Conservation (phyloP, 1,140 invertebrate genomes). For the Wasmannia auropunctata region DNA sequence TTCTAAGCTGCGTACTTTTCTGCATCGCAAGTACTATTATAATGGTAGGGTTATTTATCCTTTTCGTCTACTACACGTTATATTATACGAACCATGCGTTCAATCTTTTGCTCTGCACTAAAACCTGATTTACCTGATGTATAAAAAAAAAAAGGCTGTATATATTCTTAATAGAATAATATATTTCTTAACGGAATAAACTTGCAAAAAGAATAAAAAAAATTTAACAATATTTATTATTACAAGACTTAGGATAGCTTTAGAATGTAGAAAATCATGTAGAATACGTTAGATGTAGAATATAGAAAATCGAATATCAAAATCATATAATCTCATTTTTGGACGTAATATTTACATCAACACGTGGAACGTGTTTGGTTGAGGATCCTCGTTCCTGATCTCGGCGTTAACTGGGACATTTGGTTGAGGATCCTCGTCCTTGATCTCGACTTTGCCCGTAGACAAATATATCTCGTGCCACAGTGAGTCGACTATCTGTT, state of each 20-base stretch:
- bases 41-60: conserved; percentile 51
- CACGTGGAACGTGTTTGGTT: too few relatives aligned
- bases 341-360: not conserved
- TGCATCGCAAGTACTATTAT: conserved; percentile 51
- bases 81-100: conserved; percentile 1
- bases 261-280: not conserved
- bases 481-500: conserved; percentile 31
- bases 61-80: conserved; percentile 44
- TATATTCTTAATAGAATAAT: not conserved
- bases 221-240: too few relatives aligned
- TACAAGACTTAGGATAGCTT: too few relatives aligned
- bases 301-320: not conserved
- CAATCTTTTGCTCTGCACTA: conserved; percentile 32
- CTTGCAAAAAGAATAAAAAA: not conserved
- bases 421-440: not conserved
- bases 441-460: not conserved
- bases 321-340: not conserved
- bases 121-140: not conserved
- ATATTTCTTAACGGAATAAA: too few relatives aligned
- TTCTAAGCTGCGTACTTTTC: conserved; percentile 65
- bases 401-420: not conserved
- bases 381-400: not conserved
- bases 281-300: too few relatives aligned
- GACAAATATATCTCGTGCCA: conserved; percentile 63
- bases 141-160: not conserved